A percentile compares a stretch with the other conserved stretches of the same genome.
Conservation (phyloP, 2,888 invertebrate species). For the Nipponacmea schrenckii region DNA sequence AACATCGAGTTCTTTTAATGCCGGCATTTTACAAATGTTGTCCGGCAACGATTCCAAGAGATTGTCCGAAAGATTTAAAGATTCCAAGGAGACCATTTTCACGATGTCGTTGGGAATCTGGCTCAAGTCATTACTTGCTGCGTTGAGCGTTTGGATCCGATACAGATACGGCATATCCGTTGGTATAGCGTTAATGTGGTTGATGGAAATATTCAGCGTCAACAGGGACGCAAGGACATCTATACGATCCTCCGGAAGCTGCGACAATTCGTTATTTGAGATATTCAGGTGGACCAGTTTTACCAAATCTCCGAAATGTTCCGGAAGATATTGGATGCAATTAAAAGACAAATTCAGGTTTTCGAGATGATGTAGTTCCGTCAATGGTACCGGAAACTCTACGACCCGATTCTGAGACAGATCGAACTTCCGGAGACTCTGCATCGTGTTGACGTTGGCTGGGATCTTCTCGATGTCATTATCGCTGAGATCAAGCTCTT, state of each 20-base stretch:
- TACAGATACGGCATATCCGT: conserved; percentile 61
- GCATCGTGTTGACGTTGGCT: conserved; percentile 41
- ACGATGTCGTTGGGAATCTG: conserved; percentile 58
- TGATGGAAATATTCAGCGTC: conserved; percentile 82
- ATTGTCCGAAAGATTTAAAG: conserved; percentile 84
- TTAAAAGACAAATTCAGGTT: conserved; percentile 59
- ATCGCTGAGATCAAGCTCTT: conserved; percentile 52
- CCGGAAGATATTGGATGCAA: conserved; percentile 55
- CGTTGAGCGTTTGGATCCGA: conserved; percentile 51
- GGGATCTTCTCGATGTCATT: conserved; percentile 46
- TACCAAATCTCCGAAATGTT: conserved; percentile 58
- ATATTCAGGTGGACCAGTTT: conserved; percentile 57
- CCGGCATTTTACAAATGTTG: conserved; percentile 56
- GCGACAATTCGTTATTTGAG: conserved; percentile 56
- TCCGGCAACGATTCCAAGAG: conserved; percentile 73
- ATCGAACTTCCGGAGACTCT: conserved; percentile 74
- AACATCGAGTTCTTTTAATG: conserved; percentile 53
- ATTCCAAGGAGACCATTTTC: conserved; percentile 73
- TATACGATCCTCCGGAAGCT: conserved; percentile 68
- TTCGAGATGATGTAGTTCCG: conserved; percentile 48
- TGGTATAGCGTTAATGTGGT: conserved; percentile 79
- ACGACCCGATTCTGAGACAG: conserved; percentile 67
- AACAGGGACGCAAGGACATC: conserved; percentile 82
- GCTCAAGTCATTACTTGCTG: conserved; percentile 55
- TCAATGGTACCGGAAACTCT: conserved; percentile 70